phyloP scores from a whole-genome alignment of 2,888 invertebrate species.

The Limenitis arthemis region DNA sequence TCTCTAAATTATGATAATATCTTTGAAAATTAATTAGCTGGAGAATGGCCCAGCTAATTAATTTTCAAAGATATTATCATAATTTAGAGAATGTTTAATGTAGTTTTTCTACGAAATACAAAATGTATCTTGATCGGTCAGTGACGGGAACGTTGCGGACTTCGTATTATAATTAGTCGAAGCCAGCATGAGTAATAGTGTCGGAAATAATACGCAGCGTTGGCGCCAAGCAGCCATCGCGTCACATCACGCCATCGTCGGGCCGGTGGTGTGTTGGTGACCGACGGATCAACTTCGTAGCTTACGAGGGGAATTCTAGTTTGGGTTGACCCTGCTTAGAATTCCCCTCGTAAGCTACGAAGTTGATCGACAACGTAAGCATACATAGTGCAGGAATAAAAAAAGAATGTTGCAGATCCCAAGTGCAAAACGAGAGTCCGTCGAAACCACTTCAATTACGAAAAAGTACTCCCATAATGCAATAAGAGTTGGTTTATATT shows the following conservation, averaged over 20 bases:
- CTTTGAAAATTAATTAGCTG: slow-evolving; percentile 11
- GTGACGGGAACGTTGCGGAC: slow-evolving; percentile 49
- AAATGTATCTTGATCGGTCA: slow-evolving; percentile 36
- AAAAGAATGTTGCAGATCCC: too few relatives aligned
- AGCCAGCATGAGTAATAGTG: slow-evolving; percentile 67
- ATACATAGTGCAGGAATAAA: too few relatives aligned
- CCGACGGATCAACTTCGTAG: slow-evolving; percentile 3
- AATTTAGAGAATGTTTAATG: slow-evolving; percentile 13
- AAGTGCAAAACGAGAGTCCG: too few relatives aligned
- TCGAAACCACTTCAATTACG: too few relatives aligned
- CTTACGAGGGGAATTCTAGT: too few relatives aligned
- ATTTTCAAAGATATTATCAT: slow-evolving; percentile 11
- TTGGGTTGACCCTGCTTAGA: too few relatives aligned
- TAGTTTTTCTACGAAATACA: slow-evolving; percentile 17
- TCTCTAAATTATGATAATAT: slow-evolving; percentile 11
- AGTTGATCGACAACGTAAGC: too few relatives aligned
- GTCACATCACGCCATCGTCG: slow-evolving; percentile 29
- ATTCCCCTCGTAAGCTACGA: too few relatives aligned
- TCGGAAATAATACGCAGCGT: slow-evolving; percentile 66
- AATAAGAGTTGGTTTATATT: too few relatives aligned
- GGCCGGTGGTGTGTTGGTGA: slow-evolving; percentile 4
- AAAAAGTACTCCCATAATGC: too few relatives aligned
- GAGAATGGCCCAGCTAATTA: slow-evolving; percentile 6
- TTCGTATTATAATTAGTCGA: slow-evolving; percentile 69
- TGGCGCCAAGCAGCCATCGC: slow-evolving; percentile 62